Evolutionary conservation across 2,113 vertebrate genomes (phyloP), one percentile per base, ranked within the genome.

Genomic region (Channa maculata): DNA sequence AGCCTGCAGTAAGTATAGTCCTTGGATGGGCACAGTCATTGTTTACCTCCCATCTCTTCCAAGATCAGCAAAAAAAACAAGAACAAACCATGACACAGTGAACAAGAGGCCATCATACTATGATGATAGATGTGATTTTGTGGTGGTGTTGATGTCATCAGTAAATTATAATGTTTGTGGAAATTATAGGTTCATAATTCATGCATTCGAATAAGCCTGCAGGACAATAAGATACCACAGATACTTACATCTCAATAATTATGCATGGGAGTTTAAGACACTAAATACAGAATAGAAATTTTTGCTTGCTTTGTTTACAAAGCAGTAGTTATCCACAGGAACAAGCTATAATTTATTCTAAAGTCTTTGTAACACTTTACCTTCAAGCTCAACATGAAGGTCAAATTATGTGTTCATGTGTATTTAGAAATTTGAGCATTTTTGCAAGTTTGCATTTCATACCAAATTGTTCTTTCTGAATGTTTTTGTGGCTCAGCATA

Each of bases 1-100:
- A 85, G 73, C 14, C 75, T 43, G 37, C 66, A 44, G 78, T 87
- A 84, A 87, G 84, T 82, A 63, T 57, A 46, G 74, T 62, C 64
- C 64, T 24, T 72, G 80, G 54, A 77, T 75, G 74, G 85, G 67
- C 65, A 11, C 46, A 12, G 49, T 59, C 79, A 82, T 85, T 83
- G 69, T 89, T 87, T 73, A 71, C 65, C 55, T 62, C 72, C 63
- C 48, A n/a, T 82, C 52, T 80, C 59, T 65, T 63, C 66, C 60
- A 57, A 76, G 64, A 82, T 84, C 78, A 81, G 75, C 69, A 72
- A 13, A 71, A 24, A 79, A 74, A 70, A 53, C 65, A 12, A 69
- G 72, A 77, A 59, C 43, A 53, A 77, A 62, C 60, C 44, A 77
- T 75, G 68, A 70, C 67, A 66, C 38, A 13, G 60, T 38, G 41